Evolutionary conservation across 2,888 invertebrate genomes (phyloP).

Genomic region (Aradus depressus): DNA sequence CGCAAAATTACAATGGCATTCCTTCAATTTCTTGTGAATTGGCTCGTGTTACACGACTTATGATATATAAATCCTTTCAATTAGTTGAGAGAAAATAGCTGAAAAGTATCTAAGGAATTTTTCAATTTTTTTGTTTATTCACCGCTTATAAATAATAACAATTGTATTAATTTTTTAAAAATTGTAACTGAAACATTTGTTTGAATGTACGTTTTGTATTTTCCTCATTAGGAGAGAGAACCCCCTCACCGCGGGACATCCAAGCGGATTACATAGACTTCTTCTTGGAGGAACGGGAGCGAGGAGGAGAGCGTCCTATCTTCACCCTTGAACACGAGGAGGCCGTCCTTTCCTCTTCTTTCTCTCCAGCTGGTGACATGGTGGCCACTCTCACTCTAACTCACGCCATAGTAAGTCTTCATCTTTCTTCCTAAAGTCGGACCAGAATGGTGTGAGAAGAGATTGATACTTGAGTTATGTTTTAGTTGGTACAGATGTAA

Average conservation of each 20-base stretch:
- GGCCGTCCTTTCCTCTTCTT: not conserved
- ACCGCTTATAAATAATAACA: not conserved
- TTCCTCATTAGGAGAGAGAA: slow-evolving; percentile 9
- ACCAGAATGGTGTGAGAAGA: too few relatives aligned
- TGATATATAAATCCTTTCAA: too few relatives aligned
- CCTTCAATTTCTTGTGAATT: too few relatives aligned
- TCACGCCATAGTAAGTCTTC: slow-evolving; percentile 3
- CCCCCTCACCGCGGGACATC: slow-evolving; percentile 16
- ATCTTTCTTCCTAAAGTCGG: too few relatives aligned
- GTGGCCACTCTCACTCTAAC: slow-evolving; percentile 11
- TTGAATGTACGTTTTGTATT: not conserved
- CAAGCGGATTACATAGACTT: slow-evolving; percentile 12
- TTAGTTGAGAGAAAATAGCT: not conserved
- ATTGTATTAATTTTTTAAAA: not conserved
- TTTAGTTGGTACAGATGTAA: too few relatives aligned
- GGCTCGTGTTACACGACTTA: too few relatives aligned
- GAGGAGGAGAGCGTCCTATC: not conserved
- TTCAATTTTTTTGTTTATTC: not conserved
- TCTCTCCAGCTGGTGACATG: slow-evolving; percentile 1
- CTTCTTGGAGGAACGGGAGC: not conserved
- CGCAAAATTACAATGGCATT: too few relatives aligned
- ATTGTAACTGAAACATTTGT: not conserved
- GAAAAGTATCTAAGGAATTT: not conserved
- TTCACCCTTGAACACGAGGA: not conserved
- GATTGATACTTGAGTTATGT: too few relatives aligned